phyloP scores from a whole-genome alignment of 2,797 vertebrate genomes.

The Etheostoma nigrum region DNA sequence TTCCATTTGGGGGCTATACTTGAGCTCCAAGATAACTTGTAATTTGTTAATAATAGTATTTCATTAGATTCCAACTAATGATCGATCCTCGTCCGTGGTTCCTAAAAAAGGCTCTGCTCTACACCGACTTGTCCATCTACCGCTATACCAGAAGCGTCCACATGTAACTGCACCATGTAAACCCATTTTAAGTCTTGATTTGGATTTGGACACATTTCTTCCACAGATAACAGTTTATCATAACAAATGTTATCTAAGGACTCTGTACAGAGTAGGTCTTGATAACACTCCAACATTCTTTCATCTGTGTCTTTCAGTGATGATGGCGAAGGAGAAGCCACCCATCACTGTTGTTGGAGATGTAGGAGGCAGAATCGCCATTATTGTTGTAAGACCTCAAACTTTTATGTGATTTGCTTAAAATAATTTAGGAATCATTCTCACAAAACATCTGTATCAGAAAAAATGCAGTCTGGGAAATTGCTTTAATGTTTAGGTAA shows the following conservation, averaged over 20 bases:
- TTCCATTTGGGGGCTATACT: background rate
- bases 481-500: background rate
- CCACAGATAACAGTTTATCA: background rate
- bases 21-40: background rate
- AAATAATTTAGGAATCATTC: background rate
- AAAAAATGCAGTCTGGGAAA: background rate
- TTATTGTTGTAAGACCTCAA: constrained; percentile 91
- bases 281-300: background rate
- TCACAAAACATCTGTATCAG: background rate
- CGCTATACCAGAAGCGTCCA: background rate
- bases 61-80: constrained; percentile 44
- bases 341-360: constrained; percentile 98
- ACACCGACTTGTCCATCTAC: constrained; percentile 38
- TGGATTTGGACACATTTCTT: constrained; percentile 11
- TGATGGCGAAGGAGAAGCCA: constrained; percentile 99
- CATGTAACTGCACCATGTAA: background rate
- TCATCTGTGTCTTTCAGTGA: constrained; percentile 84
- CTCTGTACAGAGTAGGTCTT: background rate
- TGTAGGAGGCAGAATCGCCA: constrained; percentile 97
- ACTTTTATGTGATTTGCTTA: background rate
- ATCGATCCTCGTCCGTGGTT: constrained; percentile 46
- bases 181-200: background rate
- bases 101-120: constrained; percentile 14
- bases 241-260: no score
- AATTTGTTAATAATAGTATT: background rate